phyloP scores from a whole-genome alignment of 1,140 invertebrate genomes.

The Orussus abietinus region DNA sequence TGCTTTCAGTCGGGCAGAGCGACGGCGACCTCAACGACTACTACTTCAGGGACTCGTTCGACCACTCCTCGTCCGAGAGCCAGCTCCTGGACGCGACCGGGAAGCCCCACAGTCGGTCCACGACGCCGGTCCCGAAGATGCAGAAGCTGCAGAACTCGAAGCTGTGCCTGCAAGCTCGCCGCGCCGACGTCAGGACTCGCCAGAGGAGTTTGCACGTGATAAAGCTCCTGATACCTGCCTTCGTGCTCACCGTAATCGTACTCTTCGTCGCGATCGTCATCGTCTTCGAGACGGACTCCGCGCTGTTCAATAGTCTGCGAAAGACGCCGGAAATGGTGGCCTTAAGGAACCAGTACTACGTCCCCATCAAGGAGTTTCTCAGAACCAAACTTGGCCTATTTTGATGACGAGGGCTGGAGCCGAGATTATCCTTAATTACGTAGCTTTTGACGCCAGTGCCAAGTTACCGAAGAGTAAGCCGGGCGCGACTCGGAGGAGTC shows the following conservation, averaged over 20 bases:
- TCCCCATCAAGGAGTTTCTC: constrained; percentile 75
- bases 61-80: constrained; percentile 73
- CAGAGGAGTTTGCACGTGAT: constrained; percentile 58
- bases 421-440: too few species aligned
- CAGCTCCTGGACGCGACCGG: constrained; percentile 58
- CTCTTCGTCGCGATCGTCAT: constrained; percentile 63
- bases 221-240: constrained; percentile 69
- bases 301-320: constrained; percentile 65
- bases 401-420: constrained; percentile 42
- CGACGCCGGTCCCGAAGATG: constrained; percentile 57
- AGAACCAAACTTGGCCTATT: constrained; percentile 54
- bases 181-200: constrained; percentile 24
- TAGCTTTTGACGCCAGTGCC: constrained; percentile 27
- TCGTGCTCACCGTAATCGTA: constrained; percentile 64
- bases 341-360: constrained; percentile 75
- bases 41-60: constrained; percentile 70
- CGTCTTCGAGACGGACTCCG: constrained; percentile 72
- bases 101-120: constrained; percentile 46
- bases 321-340: constrained; percentile 75
- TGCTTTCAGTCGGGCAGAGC: constrained; percentile 44
- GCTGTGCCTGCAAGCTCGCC: constrained; percentile 35
- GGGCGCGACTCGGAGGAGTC: too few species aligned
- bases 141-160: constrained; percentile 56
- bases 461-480: too few species aligned
- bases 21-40: constrained; percentile 58